phyloP scores from a whole-genome alignment of 2,113 vertebrate genomes.

The Athene cunicularia region DNA sequence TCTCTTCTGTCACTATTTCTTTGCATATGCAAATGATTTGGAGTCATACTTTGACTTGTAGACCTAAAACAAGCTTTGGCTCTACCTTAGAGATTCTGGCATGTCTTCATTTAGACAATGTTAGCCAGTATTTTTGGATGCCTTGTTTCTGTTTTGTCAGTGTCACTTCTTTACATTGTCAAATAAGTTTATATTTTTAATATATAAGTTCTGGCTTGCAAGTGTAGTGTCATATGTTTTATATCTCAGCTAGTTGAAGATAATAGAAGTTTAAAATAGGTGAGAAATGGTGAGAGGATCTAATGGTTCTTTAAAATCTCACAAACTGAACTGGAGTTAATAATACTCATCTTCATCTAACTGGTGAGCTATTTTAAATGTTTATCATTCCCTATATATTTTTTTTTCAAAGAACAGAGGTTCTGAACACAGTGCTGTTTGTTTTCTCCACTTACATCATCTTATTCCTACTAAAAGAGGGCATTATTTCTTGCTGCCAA shows the following conservation, averaged over 20 bases:
- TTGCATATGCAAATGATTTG: neutral
- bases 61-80: neutral
- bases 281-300: neutral
- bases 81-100: neutral
- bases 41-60: neutral
- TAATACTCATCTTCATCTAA: neutral
- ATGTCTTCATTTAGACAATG: neutral
- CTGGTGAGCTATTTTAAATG: neutral
- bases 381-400: neutral
- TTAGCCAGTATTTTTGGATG: neutral
- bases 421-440: neutral
- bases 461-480: neutral
- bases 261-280: neutral
- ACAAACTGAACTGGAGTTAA: neutral
- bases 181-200: neutral
- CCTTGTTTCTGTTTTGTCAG: neutral
- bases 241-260: neutral
- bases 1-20: neutral
- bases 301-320: neutral
- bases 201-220: neutral
- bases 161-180: neutral
- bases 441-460: neutral
- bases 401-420: neutral
- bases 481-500: neutral
- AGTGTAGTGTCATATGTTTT: neutral